Evolutionary conservation across 2,888 invertebrate species (phyloP), one percentile per base, ranked within the genome.

Genomic region (Pheosia gnoma): DNA sequence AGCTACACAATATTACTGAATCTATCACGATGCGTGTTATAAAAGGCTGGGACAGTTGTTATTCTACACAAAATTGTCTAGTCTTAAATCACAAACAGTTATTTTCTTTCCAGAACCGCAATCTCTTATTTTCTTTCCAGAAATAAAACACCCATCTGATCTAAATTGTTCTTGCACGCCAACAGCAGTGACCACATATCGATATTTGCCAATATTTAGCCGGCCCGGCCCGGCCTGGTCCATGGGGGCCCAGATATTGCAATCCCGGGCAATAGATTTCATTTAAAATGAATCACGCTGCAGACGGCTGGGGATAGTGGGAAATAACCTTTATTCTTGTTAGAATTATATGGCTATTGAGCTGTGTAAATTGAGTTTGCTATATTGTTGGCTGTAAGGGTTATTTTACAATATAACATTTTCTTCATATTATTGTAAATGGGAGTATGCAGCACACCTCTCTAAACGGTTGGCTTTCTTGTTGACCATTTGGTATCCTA

Each of bases 201-300:
- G 75, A 81, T 78, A 78, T 80, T 79, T 79, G 79, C 78, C 84
- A 85, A 86, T 85, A 86, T 85, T 85, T 84, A 77, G 81, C 71
- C 78, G 79, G 76, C 72, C 74, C 67, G 66, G 51, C 8, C 61
- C 64, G 68, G 67, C 63, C 59, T 68, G 69, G 62, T 63, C 65
- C 39, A 39, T 11, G 11, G 25, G 53, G 53, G 41, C 73, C 69
- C 75, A 80, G 82, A 82, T 82, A 83, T 84, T 83, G 84, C 83
- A 65, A 68, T 69, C 62, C 71, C 67, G 57, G 38, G 10, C 72
- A 64, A 62, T 68, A 80, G 75, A 81, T 80, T 80, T 78, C 76
- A 74, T 81, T 79, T 78, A 78, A 79, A 84, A 75, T 73, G 78
- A 76, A 82, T 66, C 59, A 58, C 65, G 49, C 49, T 57, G 60